Percentiles rank a stretch among this genome's conserved stretches.
These are phyloP conservation scores for Synergus umbraculus DNA, from an alignment of 2,888 invertebrate species.

Conservation along the genomic window DNA sequence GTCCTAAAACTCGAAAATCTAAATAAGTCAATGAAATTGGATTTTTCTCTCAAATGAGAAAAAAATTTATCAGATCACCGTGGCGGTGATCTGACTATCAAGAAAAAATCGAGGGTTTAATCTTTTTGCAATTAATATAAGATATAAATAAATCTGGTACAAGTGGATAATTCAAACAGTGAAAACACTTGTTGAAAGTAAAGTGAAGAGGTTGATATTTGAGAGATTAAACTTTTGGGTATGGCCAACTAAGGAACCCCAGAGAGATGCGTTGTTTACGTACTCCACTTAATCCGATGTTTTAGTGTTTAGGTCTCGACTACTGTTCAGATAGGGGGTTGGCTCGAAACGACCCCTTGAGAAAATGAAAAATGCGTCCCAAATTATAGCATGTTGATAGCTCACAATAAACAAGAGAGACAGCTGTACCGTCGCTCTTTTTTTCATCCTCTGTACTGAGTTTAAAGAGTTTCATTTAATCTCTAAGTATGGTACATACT, in stretches of 20 bases:
- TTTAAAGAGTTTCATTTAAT: background rate
- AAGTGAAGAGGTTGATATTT: background rate
- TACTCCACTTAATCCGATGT: conserved; percentile 66
- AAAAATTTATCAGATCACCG: no score
- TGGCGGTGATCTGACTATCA: no score
- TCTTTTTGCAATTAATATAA: no score
- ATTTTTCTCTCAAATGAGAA: background rate
- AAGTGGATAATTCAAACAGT: conserved; percentile 1
- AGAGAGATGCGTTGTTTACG: conserved; percentile 58
- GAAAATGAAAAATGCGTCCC: conserved; percentile 35
- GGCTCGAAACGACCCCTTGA: conserved; percentile 51
- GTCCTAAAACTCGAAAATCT: background rate
- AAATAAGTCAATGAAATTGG: background rate
- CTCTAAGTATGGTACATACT: background rate
- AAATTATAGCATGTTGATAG: conserved; percentile 29
- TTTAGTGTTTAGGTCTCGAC: conserved; percentile 66
- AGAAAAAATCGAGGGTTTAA: no score
- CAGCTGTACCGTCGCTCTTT: conserved; percentile 9
- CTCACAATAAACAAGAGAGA: conserved; percentile 25
- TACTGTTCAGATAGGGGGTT: conserved; percentile 58
- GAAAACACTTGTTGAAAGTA: background rate
- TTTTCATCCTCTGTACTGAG: background rate
- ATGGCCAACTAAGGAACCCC: background rate
- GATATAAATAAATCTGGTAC: background rate
- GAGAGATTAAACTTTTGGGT: background rate